Conservation (phyloP, 2,113 vertebrate species). For the Crypturellus undulatus region DNA sequence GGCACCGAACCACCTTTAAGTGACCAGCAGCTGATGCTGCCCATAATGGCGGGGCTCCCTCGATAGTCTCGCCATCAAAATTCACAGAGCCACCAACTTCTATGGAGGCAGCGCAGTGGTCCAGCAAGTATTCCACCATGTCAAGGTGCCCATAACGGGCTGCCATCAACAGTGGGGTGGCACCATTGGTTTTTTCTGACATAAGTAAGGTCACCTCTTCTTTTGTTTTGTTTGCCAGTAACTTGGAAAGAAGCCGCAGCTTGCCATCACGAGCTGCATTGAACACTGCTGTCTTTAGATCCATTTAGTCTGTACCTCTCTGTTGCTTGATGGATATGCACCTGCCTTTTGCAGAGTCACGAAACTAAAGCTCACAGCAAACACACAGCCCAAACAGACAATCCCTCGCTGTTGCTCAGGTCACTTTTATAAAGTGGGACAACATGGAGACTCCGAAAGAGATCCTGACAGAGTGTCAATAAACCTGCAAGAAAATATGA, state of each 20-base stretch:
- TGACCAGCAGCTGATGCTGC: conserved; percentile 96
- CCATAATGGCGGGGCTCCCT: conserved; percentile 96
- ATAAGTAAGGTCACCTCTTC: conserved; percentile 90
- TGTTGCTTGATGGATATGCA: no score
- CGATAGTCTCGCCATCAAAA: conserved; percentile 97
- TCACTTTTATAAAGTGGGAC: background rate
- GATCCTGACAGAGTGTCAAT: background rate
- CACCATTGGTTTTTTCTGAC: conserved; percentile 95
- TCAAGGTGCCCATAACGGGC: conserved; percentile 95
- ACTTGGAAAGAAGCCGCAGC: conserved; percentile 92
- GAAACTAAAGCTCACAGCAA: no score
- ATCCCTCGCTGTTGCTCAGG: no score
- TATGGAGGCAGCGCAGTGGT: conserved; percentile 92
- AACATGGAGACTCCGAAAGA: background rate
- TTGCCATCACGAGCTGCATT: conserved; percentile 97
- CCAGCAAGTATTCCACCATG: conserved; percentile 94
- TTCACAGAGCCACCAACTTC: conserved; percentile 95
- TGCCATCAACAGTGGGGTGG: conserved; percentile 95
- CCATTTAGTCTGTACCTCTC: no score
- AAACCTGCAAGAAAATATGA: conserved; percentile 33
- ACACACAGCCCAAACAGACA: no score
- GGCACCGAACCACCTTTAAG: conserved; percentile 93
- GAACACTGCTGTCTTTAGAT: conserved; percentile 98
- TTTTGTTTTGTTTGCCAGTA: conserved; percentile 92
- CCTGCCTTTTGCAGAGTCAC: no score